These are phyloP conservation scores for Parauchenoglanis ngamensis DNA, from an alignment of 2,797 vertebrate species.

Conservation along the genomic window DNA sequence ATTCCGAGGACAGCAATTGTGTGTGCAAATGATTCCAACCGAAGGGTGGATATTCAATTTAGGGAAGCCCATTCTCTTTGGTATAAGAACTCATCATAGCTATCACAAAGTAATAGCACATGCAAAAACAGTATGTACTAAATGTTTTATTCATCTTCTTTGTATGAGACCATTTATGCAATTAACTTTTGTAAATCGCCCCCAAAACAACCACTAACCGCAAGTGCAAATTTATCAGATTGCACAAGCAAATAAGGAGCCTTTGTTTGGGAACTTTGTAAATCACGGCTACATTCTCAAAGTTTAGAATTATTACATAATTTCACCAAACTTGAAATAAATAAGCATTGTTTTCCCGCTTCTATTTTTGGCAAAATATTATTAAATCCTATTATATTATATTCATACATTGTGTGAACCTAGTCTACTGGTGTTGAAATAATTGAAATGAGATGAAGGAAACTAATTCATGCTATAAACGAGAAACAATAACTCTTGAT, in stretches of 20 bases:
- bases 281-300: not conserved
- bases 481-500: constrained; percentile 43
- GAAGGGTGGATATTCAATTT: constrained; percentile 13
- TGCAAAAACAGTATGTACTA: not conserved
- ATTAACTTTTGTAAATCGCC: not conserved
- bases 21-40: constrained; percentile 17
- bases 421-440: not conserved
- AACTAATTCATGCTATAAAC: constrained; percentile 23
- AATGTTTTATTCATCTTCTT: constrained; percentile 3
- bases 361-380: not conserved
- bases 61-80: not conserved
- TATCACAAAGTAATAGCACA: constrained; percentile 16
- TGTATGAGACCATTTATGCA: not conserved
- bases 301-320: not conserved
- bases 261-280: not conserved
- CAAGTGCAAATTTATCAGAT: not conserved
- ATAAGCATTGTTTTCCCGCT: not conserved
- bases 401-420: not conserved
- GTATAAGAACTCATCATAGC: not conserved
- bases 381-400: not conserved
- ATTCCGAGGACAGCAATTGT: not conserved
- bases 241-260: not conserved
- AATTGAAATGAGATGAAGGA: constrained; percentile 21
- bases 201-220: not conserved
- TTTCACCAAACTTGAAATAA: not conserved